phyloP scores from a whole-genome alignment of 2,113 vertebrate species.

The Monopterus albus region DNA sequence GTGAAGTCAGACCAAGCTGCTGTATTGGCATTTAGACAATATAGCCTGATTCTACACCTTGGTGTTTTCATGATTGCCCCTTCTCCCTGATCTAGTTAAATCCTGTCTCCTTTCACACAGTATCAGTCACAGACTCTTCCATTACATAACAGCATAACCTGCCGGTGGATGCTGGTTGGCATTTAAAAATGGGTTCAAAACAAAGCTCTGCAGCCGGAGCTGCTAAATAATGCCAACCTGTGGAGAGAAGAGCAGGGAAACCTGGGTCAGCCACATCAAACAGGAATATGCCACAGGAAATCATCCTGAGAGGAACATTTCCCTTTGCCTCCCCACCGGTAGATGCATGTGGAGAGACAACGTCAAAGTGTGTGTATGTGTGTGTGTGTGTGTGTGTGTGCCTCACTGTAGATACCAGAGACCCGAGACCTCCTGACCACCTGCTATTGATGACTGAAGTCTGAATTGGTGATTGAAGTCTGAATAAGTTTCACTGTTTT shows the following conservation, averaged over 20 bases:
- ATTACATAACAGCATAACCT: constrained; percentile 33
- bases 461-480: no score
- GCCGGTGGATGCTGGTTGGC: constrained; percentile 58
- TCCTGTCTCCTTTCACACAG: background rate
- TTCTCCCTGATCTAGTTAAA: background rate
- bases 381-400: constrained; percentile 1
- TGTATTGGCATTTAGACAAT: background rate
- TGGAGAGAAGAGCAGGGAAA: constrained; percentile 39
- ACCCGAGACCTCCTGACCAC: no score
- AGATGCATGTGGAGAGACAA: constrained; percentile 38
- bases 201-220: constrained; percentile 65
- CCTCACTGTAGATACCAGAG: no score
- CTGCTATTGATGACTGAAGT: no score
- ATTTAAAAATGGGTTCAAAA: constrained; percentile 72
- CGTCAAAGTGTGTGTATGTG: constrained; percentile 40
- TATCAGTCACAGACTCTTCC: constrained; percentile 2
- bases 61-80: background rate
- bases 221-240: constrained; percentile 59
- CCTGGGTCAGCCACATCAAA: constrained; percentile 57
- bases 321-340: constrained; percentile 7
- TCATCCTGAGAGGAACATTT: constrained; percentile 36
- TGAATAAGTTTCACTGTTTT: no score
- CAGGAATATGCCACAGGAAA: constrained; percentile 68
- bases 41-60: background rate
- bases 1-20: constrained; percentile 12